phyloP scores from a whole-genome alignment of 2,888 invertebrate species.

The Tachina fera region DNA sequence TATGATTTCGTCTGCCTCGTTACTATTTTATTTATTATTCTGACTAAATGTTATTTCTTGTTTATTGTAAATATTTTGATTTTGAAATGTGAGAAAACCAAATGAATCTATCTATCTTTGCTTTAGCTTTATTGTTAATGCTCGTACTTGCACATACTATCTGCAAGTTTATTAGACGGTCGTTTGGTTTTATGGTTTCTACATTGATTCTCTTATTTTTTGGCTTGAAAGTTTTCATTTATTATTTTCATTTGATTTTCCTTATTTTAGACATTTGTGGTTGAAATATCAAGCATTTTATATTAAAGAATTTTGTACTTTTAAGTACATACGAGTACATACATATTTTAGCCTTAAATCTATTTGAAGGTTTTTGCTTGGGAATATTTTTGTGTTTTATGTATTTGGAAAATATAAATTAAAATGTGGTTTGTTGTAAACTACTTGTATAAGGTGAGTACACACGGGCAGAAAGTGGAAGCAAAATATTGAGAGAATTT shows the following conservation, averaged over 20 bases:
- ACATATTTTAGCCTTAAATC: not conserved
- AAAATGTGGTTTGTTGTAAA: constrained; percentile 39
- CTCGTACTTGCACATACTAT: not conserved
- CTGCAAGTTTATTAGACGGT: constrained; percentile 52
- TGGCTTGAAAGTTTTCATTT: constrained; percentile 9
- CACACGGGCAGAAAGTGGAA: no score
- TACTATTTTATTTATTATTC: not conserved
- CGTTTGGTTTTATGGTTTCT: constrained; percentile 58
- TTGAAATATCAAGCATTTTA: constrained; percentile 12
- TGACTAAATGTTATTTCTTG: constrained; percentile 41
- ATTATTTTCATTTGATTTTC: constrained; percentile 26
- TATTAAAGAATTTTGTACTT: constrained; percentile 32
- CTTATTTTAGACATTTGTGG: constrained; percentile 51
- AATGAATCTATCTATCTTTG: constrained; percentile 40
- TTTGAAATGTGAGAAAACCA: constrained; percentile 22
- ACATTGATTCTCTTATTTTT: constrained; percentile 30
- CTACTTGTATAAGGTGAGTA: not conserved
- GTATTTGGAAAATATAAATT: constrained; percentile 25
- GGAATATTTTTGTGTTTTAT: not conserved
- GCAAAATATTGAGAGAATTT: no score
- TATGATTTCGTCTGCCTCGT: not conserved
- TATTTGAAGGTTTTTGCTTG: not conserved
- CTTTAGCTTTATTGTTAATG: constrained; percentile 7
- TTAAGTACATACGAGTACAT: not conserved
- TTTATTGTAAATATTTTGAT: constrained; percentile 58